Percentiles rank a stretch among this genome's conserved stretches.
Evolutionary conservation across 2,113 vertebrate genomes (phyloP).

Genomic region (Candoia aspera): DNA sequence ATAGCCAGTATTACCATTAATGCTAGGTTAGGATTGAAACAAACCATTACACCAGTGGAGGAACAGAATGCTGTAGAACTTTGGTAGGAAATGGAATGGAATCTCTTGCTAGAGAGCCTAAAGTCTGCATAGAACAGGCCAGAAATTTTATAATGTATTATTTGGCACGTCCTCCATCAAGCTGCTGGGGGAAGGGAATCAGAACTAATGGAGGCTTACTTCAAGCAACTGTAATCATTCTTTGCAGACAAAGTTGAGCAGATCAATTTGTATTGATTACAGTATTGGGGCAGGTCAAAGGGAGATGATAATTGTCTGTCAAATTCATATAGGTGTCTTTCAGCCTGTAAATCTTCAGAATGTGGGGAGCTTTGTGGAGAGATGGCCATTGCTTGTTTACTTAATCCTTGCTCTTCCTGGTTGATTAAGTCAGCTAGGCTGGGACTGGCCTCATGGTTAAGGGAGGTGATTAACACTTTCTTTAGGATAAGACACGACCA

Average conservation of each 20-base stretch:
- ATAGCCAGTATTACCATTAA: neutral
- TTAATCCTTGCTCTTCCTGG: neutral
- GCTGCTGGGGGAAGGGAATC: neutral
- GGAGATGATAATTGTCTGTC: neutral
- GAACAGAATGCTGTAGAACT: neutral
- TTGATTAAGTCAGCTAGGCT: neutral
- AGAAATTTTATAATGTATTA: neutral
- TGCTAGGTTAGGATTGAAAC: neutral
- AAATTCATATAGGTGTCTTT: neutral
- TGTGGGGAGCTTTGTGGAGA: neutral
- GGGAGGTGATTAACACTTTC: neutral
- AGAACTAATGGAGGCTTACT: neutral
- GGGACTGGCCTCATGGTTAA: neutral
- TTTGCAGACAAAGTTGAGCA: neutral
- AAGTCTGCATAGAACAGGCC: neutral
- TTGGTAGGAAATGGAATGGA: neutral
- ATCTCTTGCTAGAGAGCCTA: neutral
- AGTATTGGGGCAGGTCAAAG: neutral
- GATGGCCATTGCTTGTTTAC: neutral
- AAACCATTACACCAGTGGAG: neutral
- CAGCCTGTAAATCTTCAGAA: neutral
- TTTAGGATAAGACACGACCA: neutral
- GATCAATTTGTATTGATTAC: neutral
- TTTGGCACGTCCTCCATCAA: neutral
- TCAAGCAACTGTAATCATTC: neutral